A percentile compares a stretch with the other conserved stretches of the same genome.
Evolutionary conservation across 2,888 invertebrate genomes (phyloP).

Genomic region (Mantis religiosa): DNA sequence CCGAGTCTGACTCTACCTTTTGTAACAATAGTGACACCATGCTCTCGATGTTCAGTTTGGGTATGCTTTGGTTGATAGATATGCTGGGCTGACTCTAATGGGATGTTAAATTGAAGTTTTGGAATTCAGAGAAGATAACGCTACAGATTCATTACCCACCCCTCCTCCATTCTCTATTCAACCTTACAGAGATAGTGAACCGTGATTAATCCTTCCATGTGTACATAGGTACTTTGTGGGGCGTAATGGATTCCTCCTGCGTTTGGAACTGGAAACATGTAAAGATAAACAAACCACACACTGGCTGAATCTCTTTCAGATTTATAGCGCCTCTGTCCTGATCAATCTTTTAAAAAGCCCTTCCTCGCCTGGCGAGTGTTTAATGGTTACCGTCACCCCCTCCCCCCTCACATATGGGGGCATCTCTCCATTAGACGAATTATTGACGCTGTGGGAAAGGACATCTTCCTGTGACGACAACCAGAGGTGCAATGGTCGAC

Average conservation of each 20-base stretch:
- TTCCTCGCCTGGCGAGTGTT: neutral
- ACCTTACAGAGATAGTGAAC: neutral
- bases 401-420: neutral
- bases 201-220: neutral
- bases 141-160: neutral
- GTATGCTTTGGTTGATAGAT: neutral
- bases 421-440: neutral
- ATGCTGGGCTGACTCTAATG: neutral
- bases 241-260: neutral
- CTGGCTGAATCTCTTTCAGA: neutral
- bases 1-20: too few species aligned
- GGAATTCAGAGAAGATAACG: neutral
- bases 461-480: neutral
- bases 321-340: neutral
- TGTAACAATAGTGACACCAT: too few species aligned
- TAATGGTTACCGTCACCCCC: neutral
- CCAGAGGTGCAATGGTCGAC: neutral
- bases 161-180: too few species aligned
- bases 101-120: neutral
- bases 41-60: neutral
- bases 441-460: neutral
- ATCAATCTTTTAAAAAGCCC: neutral
- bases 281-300: neutral
- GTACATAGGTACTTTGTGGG: neutral
- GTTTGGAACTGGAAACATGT: neutral